Evolutionary conservation across 2,113 vertebrate genomes (phyloP).

Genomic region (Typhlomys cinereus): DNA sequence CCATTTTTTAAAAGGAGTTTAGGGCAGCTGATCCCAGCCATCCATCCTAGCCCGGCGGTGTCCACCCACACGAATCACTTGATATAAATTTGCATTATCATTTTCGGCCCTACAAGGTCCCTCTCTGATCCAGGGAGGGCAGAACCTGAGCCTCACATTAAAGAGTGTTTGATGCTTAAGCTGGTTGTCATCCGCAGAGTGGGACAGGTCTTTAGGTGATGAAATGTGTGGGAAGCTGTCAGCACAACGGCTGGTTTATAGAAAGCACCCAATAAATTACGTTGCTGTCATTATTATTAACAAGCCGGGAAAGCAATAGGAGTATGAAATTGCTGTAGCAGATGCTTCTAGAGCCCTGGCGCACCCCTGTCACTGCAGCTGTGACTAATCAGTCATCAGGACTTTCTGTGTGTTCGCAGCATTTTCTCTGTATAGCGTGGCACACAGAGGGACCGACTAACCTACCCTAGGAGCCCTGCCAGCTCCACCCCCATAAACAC

Average conservation of each 20-base stretch:
- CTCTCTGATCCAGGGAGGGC: background rate
- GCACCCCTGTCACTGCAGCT: background rate
- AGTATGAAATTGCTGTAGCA: background rate
- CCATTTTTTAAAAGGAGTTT: background rate
- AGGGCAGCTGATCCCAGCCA: background rate
- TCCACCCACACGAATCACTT: background rate
- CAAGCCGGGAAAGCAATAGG: background rate
- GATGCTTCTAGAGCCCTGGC: background rate
- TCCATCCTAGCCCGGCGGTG: background rate
- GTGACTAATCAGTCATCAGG: too few species aligned
- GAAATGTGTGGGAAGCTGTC: background rate
- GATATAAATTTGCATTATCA: background rate
- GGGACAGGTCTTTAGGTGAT: background rate
- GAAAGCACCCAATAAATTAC: background rate
- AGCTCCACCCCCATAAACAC: background rate
- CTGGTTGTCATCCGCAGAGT: background rate
- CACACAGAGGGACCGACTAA: rapidly evolving
- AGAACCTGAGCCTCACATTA: too few species aligned
- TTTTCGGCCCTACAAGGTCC: background rate
- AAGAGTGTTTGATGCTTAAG: background rate
- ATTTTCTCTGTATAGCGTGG: background rate
- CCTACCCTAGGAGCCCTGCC: background rate
- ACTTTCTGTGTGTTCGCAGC: too few species aligned
- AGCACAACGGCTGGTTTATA: background rate
- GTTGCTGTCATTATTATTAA: background rate